Evolutionary conservation across 1,140 invertebrate species (phyloP), one percentile per base, ranked within the genome.

Genomic region (Thaumatotibia leucotreta): DNA sequence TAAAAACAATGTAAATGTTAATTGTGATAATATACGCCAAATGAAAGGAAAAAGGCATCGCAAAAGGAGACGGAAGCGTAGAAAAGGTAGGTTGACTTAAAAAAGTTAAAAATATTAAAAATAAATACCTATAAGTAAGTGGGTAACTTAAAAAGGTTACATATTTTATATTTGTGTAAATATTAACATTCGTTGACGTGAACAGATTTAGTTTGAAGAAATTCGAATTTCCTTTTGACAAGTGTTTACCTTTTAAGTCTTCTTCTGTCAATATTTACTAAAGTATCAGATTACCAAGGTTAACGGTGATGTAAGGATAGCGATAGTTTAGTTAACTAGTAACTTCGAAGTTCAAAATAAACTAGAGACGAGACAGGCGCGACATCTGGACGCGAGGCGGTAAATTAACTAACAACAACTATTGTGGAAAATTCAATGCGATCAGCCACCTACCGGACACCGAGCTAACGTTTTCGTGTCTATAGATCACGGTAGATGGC

Each of bases 71-170:
- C 52, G 52, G 6, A 58, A 11, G 31, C 68, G 61, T 54, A 61
- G 14, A 10, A 73, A 61, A 77, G 77, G 77, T 77, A 70, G n/a
- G 52, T 14, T 2, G 2, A n/a, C 33, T 39, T 39, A 10, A 27
- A 0, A 58, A 45, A 8, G 8, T 20, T 20, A 45, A 45, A n/a
- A 8, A 8, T 9, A 9, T 33, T 33, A 29, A 29, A 29, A 29
- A 29, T 4, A 29, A 29, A n/a, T n/a, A n/a, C n/a, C n/a, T 32
- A 32, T 5, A 32, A 32, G 10, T 32, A 10, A 32, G 31, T 32
- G 10, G 31, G 4, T 5, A 5, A 32, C 4, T 32, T 5, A 5
- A 32, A 5, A 32, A 32, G 4, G 4, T 32, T 32, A 32, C 10
- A 32, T 32, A 32, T 32, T 32, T 10, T 32, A 5, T 5, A 32